phyloP scores from a whole-genome alignment of 2,113 vertebrate genomes.

The Entelurus aequoreus region DNA sequence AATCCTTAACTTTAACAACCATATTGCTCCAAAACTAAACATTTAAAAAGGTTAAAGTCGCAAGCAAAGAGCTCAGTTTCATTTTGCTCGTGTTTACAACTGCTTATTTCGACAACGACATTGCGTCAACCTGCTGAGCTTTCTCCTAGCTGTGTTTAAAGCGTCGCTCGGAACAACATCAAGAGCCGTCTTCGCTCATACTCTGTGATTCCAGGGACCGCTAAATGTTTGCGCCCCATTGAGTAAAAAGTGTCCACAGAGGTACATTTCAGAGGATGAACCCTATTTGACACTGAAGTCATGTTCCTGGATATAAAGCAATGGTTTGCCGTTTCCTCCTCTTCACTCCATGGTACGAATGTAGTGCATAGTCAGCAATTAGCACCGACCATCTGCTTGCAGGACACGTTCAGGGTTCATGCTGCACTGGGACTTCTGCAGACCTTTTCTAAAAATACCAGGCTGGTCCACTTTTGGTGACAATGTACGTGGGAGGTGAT shows the following conservation, averaged over 20 bases:
- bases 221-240: conserved; percentile 8
- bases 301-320: conserved; percentile 19
- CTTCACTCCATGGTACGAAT: conserved; percentile 37
- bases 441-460: conserved; percentile 42
- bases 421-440: conserved; percentile 51
- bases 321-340: not conserved
- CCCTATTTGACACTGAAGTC: conserved; percentile 12
- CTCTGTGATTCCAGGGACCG: conserved; percentile 23
- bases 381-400: conserved; percentile 31
- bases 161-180: conserved; percentile 1
- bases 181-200: conserved; percentile 13
- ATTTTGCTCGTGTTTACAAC: no score
- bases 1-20: no score
- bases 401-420: conserved; percentile 51
- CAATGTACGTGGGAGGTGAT: not conserved
- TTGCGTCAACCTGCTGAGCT: conserved; percentile 43
- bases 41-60: not conserved
- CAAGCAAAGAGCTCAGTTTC: not conserved
- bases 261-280: conserved; percentile 12
- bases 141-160: conserved; percentile 16
- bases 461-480: conserved; percentile 13
- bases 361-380: conserved; percentile 35
- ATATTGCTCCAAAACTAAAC: no score
- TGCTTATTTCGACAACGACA: conserved; percentile 5
- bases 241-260: not conserved